Percentiles rank a stretch among this genome's conserved stretches.
These are phyloP conservation scores for Machaerirhynchus nigripectus DNA, from an alignment of 2,113 vertebrate species.

Conservation along the genomic window DNA sequence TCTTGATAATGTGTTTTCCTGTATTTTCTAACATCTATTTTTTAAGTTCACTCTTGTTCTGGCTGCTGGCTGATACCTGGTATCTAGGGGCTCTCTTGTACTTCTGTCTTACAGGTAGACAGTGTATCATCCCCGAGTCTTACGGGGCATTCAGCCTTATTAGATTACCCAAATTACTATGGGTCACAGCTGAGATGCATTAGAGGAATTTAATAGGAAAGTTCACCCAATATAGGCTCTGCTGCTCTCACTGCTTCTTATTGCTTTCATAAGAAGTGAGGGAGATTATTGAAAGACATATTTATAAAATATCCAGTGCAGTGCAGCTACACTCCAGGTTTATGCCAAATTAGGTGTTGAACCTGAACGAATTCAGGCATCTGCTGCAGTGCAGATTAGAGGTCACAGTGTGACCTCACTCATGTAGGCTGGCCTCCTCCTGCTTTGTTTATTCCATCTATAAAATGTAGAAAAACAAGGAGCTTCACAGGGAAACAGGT, in stretches of 20 bases:
- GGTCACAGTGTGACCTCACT: slow-evolving; percentile 33
- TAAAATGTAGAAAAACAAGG: slow-evolving; percentile 12
- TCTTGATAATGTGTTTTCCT: not conserved
- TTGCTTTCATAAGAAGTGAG: not conserved
- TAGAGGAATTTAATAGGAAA: slow-evolving; percentile 5
- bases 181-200: not conserved
- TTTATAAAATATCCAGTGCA: not conserved
- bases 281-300: not conserved
- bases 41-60: not conserved
- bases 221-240: not conserved
- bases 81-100: not conserved
- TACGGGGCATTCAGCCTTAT: not conserved
- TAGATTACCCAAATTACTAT: not conserved
- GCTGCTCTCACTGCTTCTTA: not conserved
- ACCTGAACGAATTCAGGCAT: not conserved
- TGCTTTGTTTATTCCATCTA: slow-evolving; percentile 10
- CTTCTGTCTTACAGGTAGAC: not conserved
- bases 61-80: not conserved
- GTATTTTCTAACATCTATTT: not conserved
- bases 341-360: slow-evolving; percentile 27
- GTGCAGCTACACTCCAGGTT: not conserved
- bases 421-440: not conserved
- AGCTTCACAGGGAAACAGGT: not conserved
- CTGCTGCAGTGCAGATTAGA: slow-evolving; percentile 11
- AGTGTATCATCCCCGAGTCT: not conserved